These are phyloP conservation scores for Polyergus mexicanus DNA, from an alignment of 1,140 invertebrate genomes.

Conservation along the genomic window DNA sequence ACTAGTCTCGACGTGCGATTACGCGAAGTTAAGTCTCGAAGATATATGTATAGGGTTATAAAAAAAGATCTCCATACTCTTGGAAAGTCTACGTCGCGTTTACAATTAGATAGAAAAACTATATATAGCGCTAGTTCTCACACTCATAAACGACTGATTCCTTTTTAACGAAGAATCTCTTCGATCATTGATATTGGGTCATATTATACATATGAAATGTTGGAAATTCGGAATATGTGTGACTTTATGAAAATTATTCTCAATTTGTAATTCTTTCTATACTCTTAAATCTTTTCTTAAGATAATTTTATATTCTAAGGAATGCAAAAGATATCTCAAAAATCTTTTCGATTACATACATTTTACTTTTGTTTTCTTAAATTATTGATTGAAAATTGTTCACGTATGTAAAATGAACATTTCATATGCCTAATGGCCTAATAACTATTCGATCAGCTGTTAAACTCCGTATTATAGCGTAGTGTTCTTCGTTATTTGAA, in stretches of 20 bases:
- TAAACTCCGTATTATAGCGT: conserved; percentile 2
- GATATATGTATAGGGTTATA: conserved; percentile 76
- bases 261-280: background rate
- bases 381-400: background rate
- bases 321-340: background rate
- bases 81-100: conserved; percentile 78
- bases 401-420: background rate
- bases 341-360: too few relatives aligned
- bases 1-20: conserved; percentile 67
- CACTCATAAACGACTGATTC: conserved; percentile 73
- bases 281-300: background rate
- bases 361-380: background rate
- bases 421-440: background rate
- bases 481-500: background rate
- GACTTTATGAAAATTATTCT: background rate
- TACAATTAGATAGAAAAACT: conserved; percentile 71
- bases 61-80: conserved; percentile 71
- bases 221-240: background rate
- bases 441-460: background rate
- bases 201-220: conserved; percentile 18
- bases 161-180: conserved; percentile 55
- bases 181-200: background rate
- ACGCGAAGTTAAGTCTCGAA: conserved; percentile 74
- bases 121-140: conserved; percentile 75
- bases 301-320: background rate